These are phyloP conservation scores for Phoxinus dragarum DNA, from an alignment of 2,797 vertebrate species.

Conservation along the genomic window DNA sequence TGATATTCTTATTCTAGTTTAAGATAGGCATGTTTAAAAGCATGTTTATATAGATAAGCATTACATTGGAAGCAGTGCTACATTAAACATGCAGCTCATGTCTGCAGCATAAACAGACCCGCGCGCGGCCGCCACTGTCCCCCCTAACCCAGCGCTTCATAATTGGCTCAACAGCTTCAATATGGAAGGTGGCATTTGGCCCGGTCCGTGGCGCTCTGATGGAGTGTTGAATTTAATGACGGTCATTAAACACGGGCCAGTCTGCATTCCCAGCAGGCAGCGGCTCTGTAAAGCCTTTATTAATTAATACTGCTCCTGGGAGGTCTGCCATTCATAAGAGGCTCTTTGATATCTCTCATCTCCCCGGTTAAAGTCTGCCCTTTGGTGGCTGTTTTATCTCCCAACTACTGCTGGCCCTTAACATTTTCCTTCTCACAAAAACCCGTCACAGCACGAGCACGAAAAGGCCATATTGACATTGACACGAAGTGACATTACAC, in stretches of 20 bases:
- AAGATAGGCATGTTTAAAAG: background rate
- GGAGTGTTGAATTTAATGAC: constrained; percentile 61
- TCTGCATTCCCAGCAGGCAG: constrained; percentile 49
- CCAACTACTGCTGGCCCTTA: constrained; percentile 49
- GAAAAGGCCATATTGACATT: constrained; percentile 57
- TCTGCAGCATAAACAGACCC: background rate
- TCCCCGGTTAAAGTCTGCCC: constrained; percentile 56
- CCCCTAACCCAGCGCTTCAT: constrained; percentile 20
- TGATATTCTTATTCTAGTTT: background rate
- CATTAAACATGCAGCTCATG: background rate
- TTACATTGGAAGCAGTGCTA: background rate
- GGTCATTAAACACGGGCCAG: constrained; percentile 54
- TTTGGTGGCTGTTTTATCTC: constrained; percentile 65
- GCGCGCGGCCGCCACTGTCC: background rate
- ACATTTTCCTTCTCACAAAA: constrained; percentile 41
- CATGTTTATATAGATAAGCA: background rate
- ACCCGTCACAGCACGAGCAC: constrained; percentile 21
- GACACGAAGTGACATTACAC: constrained; percentile 38
- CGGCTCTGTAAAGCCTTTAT: constrained; percentile 63
- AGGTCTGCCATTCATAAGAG: constrained; percentile 53
- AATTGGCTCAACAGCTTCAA: constrained; percentile 47
- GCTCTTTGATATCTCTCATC: constrained; percentile 59
- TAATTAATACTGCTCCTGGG: constrained; percentile 66
- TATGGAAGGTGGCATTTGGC: constrained; percentile 63
- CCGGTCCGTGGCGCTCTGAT: constrained; percentile 37